These are phyloP conservation scores for Sprattus sprattus DNA, from an alignment of 2,113 vertebrate species.

Conservation along the genomic window DNA sequence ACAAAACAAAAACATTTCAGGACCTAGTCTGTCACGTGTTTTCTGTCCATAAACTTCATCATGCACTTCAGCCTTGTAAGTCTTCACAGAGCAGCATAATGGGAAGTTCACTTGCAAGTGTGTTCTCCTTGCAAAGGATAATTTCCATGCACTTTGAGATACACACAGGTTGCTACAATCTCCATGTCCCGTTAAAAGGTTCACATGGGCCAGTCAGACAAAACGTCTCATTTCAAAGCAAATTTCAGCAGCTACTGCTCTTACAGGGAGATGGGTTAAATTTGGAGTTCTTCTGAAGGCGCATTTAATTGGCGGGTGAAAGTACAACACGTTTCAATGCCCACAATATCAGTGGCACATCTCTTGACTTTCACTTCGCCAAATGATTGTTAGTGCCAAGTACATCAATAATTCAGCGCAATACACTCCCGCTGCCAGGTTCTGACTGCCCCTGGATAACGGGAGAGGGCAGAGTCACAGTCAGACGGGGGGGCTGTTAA, in stretches of 20 bases:
- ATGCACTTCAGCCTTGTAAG: too few species aligned
- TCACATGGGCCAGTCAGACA: too few species aligned
- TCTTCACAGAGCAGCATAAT: too few species aligned
- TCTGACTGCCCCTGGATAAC: constrained; percentile 20
- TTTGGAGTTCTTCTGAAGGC: neutral
- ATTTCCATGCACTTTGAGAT: too few species aligned
- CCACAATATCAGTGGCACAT: constrained; percentile 23
- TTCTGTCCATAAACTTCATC: neutral
- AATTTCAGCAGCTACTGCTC: too few species aligned
- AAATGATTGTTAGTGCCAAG: constrained; percentile 42
- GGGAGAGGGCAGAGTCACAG: neutral
- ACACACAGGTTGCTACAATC: too few species aligned
- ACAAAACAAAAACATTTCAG: neutral
- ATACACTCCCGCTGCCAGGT: constrained; percentile 39
- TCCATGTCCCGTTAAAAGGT: too few species aligned
- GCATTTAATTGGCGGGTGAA: neutral
- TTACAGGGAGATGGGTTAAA: too few species aligned
- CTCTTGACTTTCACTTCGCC: constrained; percentile 38
- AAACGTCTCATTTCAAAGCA: too few species aligned
- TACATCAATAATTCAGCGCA: constrained; percentile 61
- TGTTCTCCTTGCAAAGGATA: too few species aligned
- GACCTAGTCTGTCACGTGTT: neutral
- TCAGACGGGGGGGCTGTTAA: neutral
- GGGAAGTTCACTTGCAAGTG: too few species aligned
- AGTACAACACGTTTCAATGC: neutral